Evolutionary conservation across 2,888 invertebrate genomes (phyloP).

Genomic region (Argyra leucocephala): DNA sequence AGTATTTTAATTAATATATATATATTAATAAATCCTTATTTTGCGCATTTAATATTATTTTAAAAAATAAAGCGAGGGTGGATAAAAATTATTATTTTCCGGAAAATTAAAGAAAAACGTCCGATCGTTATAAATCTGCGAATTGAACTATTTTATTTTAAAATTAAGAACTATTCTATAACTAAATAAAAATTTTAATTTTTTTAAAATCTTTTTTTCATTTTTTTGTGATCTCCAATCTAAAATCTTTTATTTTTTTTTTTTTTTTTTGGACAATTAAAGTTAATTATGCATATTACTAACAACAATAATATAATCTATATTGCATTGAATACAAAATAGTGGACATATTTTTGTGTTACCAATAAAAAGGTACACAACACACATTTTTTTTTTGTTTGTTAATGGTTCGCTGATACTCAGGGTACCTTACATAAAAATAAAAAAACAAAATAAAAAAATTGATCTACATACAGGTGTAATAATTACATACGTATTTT

Average conservation of each 20-base stretch:
- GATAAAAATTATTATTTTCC: too few species aligned
- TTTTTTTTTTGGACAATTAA: constrained; percentile 7
- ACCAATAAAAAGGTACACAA: neutral
- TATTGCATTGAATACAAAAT: neutral
- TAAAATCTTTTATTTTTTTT: neutral
- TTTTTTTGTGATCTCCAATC: too few species aligned
- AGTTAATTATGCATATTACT: constrained; percentile 10
- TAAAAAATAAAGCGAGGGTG: too few species aligned
- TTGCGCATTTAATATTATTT: too few species aligned
- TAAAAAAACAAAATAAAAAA: neutral
- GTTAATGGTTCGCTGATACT: neutral
- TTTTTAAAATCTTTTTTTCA: neutral
- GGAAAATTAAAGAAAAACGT: neutral
- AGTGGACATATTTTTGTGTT: neutral
- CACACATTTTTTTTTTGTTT: too few species aligned
- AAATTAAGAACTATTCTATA: neutral
- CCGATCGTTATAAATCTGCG: neutral
- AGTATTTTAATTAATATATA: too few species aligned
- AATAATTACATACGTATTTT: constrained; percentile 23
- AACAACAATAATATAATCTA: neutral
- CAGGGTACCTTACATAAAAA: neutral
- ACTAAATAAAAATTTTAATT: constrained; percentile 2
- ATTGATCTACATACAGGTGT: constrained; percentile 25
- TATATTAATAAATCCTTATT: too few species aligned
- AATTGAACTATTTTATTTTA: neutral